These are phyloP conservation scores for Manis pentadactyla DNA, from an alignment of 2,797 vertebrate genomes.

Conservation along the genomic window DNA sequence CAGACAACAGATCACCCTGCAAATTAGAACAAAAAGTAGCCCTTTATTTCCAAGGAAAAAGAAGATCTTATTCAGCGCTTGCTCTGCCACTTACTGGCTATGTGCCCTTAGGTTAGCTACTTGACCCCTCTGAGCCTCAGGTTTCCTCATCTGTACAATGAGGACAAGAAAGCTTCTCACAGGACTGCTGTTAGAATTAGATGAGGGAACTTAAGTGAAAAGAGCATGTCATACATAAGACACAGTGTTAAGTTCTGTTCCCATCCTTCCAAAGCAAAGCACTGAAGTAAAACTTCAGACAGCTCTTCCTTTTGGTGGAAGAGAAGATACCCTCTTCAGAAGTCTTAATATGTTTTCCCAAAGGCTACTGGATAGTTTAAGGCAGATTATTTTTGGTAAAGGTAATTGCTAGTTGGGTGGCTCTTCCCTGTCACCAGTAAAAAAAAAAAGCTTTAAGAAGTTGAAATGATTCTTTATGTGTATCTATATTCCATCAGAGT, in stretches of 20 bases:
- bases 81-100: not conserved
- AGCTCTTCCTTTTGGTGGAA: not conserved
- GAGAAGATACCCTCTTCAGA: not conserved
- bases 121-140: not conserved
- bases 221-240: not conserved
- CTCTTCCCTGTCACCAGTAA: not conserved
- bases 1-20: not conserved
- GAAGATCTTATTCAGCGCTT: not conserved
- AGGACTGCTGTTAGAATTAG: slow-evolving; percentile 17
- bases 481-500: not conserved
- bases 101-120: not conserved
- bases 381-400: slow-evolving; percentile 12
- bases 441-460: not conserved
- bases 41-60: slow-evolving; percentile 24
- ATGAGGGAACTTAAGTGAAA: not conserved
- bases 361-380: not conserved
- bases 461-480: not conserved
- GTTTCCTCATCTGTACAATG: slow-evolving; percentile 32
- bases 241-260: not conserved
- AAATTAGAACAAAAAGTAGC: slow-evolving; percentile 45
- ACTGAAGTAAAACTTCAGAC: slow-evolving; percentile 12
- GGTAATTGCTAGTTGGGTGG: not conserved
- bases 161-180: slow-evolving; percentile 10
- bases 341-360: not conserved
- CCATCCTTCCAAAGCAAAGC: slow-evolving; percentile 9